phyloP scores from a whole-genome alignment of 64 coral and sea anemone genomes.

The Cladopsammia gracilis region DNA sequence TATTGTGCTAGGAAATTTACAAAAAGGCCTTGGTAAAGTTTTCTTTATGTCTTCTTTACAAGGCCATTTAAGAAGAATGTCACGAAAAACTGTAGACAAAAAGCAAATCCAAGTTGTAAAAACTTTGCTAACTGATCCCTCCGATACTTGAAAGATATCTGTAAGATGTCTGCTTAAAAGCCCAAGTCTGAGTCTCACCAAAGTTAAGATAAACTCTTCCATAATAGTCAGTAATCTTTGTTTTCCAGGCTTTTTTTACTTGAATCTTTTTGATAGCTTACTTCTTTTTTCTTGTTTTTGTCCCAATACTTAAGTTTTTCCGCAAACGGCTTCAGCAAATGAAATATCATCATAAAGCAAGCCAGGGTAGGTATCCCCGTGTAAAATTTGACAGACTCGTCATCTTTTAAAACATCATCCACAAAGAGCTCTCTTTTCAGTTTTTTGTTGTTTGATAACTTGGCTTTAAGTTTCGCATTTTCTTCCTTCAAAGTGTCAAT shows the following conservation, averaged over 20 bases:
- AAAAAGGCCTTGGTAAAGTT: conserved; percentile 51
- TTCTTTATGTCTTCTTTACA: conserved; percentile 36
- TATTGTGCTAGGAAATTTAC: conserved; percentile 43
- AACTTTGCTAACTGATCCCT: conserved; percentile 21
- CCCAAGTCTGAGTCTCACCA: conserved; percentile 58
- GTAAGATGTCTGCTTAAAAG: background rate
- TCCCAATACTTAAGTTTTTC: conserved; percentile 63
- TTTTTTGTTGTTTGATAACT: too few species aligned
- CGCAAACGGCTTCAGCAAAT: conserved; percentile 19
- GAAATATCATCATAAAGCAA: conserved; percentile 3
- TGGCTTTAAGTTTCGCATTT: too few species aligned
- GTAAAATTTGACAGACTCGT: conserved; percentile 47
- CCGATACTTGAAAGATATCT: conserved; percentile 60
- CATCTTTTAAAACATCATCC: background rate
- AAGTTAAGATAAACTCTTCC: conserved; percentile 63
- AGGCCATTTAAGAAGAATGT: conserved; percentile 60
- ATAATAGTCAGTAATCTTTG: conserved; percentile 33
- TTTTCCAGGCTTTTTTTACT: conserved; percentile 28
- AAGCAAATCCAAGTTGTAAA: conserved; percentile 34
- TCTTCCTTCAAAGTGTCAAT: too few species aligned
- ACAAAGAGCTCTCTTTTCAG: too few species aligned
- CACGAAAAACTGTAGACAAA: conserved; percentile 46
- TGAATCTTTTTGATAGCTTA: background rate
- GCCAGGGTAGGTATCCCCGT: conserved; percentile 10
- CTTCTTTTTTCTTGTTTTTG: conserved; percentile 16